Base-by-base conservation (phyloP, 1,140 invertebrate genomes). In the Helicorthomorpha holstii region DNA sequence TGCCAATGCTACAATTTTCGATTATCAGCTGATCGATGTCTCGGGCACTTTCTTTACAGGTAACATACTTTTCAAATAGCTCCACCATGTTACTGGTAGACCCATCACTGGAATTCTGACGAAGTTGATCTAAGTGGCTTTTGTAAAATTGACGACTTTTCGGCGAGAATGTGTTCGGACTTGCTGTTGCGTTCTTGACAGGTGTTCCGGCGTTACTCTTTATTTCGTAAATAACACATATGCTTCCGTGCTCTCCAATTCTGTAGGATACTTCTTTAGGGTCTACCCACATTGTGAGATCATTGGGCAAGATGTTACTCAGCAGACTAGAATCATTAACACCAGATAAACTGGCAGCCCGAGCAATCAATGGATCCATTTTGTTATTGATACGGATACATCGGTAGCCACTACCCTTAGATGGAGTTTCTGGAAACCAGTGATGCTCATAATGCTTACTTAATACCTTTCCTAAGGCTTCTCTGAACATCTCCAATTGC, bases 261-360 rank as follows among this genome's bases (percentile, higher is more conserved):
- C 79, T 63, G 59, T 79, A 81, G 1, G 75, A 76, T 1, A 81
- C 79, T 56, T 80, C 77, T 42, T 66, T 61, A 2, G 79, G 79
- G 60, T 81, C 79, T 53, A 81, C 74, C 79, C 79, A 81, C 69
- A 81, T 73, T 1, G 79, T 80, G 0, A 80, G 67, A 64, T 80
- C 78, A 51, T 66, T 68, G 0, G 79, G 79, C 34, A 80, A 76
- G 16, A 77, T 55, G 22, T 62, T 66, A 53, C 70, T 69, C n/a
- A 76, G 61, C 2, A 75, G 59, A 2, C 65, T 61, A 1, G 67
- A 65, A 23, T 60, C 57, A 43, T 70, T 57, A 1, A 79, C 57
- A 27, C 76, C 77, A 53, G 73, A 72, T 45, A 69, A 69, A 29
- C 63, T 66, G 1, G 75, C 77, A 2, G 76, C 78, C 58, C 74